These are phyloP conservation scores for Bubo bubo DNA, from an alignment of 2,113 vertebrate species.

Conservation along the genomic window DNA sequence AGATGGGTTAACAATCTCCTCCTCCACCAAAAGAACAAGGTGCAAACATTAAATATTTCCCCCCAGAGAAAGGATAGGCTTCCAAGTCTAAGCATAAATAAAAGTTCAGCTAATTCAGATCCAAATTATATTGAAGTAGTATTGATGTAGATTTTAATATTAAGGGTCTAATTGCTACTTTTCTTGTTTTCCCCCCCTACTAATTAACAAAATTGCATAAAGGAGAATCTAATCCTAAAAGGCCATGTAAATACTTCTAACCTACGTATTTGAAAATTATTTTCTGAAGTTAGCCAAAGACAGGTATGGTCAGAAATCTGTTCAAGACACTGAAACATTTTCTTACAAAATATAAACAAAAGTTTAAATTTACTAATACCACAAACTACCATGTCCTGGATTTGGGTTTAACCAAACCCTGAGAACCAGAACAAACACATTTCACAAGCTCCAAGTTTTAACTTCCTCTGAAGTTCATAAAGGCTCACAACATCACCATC, in stretches of 20 bases:
- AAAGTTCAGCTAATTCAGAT: not conserved
- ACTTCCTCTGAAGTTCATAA: not conserved
- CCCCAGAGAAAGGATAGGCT: not conserved
- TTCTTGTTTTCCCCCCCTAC: not conserved
- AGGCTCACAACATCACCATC: not conserved
- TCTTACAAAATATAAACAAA: not conserved
- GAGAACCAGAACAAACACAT: not conserved
- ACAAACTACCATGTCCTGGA: not conserved
- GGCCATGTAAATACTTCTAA: not conserved
- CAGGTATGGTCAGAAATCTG: not conserved
- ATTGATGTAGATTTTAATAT: not conserved
- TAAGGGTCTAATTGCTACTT: not conserved
- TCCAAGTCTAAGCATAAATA: not conserved
- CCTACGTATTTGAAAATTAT: not conserved
- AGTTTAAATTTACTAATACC: not conserved
- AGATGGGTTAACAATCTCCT: not conserved
- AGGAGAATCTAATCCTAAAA: not conserved
- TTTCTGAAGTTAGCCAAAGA: not conserved
- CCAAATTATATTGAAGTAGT: not conserved
- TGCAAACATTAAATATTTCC: not conserved
- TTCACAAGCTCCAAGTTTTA: not conserved
- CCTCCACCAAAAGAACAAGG: not conserved
- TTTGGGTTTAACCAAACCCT: not conserved
- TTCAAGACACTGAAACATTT: not conserved
- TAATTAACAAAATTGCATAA: not conserved